Conservation (phyloP, 2,113 vertebrate species). For the Dinomys branickii region DNA sequence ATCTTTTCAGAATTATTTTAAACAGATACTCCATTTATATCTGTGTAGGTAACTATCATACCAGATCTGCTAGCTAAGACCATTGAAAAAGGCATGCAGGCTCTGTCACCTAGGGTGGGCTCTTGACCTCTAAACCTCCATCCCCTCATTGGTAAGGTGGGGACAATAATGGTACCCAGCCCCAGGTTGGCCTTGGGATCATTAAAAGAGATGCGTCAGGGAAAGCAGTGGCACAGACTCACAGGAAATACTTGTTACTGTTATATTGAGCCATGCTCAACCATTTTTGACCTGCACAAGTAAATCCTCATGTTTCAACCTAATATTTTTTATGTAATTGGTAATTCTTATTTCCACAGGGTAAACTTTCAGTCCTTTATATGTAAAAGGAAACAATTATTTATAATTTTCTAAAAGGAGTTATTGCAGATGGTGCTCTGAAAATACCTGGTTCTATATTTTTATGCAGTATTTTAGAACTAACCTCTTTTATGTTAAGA, state of each 20-base stretch:
- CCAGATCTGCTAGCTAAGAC: neutral
- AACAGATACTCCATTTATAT: neutral
- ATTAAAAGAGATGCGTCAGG: neutral
- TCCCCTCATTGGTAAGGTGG: neutral
- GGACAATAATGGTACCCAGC: neutral
- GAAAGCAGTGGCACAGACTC: neutral
- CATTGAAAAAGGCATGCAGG: neutral
- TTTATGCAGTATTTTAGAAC: neutral
- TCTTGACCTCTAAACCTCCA: neutral
- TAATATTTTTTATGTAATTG: neutral
- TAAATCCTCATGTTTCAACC: neutral
- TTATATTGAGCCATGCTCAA: neutral
- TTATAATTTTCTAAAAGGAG: constrained; percentile 36
- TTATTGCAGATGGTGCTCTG: neutral
- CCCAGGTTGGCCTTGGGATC: neutral
- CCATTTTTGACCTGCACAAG: neutral
- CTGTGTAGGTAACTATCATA: neutral
- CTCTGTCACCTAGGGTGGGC: neutral
- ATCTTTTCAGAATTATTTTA: neutral
- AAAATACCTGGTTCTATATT: constrained; percentile 29
- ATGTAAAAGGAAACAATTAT: neutral
- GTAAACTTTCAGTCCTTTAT: neutral
- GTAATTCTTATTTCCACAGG: constrained; percentile 6
- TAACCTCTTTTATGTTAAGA: neutral
- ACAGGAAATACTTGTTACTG: neutral